Evolutionary conservation across 2,888 invertebrate genomes (phyloP).

Genomic region (Trachelus stipa): DNA sequence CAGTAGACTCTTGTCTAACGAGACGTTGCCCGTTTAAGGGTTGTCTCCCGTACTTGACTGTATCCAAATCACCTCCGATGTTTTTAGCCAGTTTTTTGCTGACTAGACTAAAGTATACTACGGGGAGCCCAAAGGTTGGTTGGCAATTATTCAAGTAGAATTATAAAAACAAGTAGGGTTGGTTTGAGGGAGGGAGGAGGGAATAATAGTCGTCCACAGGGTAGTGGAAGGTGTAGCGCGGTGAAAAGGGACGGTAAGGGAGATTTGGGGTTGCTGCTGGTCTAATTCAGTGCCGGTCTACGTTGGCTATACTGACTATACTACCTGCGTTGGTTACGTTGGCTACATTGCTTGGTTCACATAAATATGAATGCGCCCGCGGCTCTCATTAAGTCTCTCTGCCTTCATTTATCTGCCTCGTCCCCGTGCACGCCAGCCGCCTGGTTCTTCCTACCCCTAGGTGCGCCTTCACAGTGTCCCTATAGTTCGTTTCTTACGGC

Average conservation of each 20-base stretch:
- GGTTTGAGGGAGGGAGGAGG: constrained; percentile 31
- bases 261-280: constrained; percentile 16
- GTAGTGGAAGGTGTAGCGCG: constrained; percentile 20
- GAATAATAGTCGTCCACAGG: constrained; percentile 8
- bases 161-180: constrained; percentile 59
- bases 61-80: neutral
- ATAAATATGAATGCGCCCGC: constrained; percentile 58
- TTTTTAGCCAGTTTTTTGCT: neutral
- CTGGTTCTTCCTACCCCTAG: constrained; percentile 24
- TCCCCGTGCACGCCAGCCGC: constrained; percentile 19
- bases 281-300: constrained; percentile 31
- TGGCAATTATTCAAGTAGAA: constrained; percentile 57
- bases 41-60: neutral
- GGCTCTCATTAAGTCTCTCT: constrained; percentile 60
- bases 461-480: constrained; percentile 22
- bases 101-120: neutral
- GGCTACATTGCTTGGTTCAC: constrained; percentile 43
- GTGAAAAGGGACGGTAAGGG: neutral
- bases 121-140: constrained; percentile 10
- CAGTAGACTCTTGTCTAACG: neutral
- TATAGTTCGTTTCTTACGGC: constrained; percentile 30
- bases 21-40: neutral
- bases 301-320: neutral
- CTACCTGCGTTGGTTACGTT: constrained; percentile 18
- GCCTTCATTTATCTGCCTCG: constrained; percentile 56